phyloP scores from a whole-genome alignment of 1,140 invertebrate genomes.

The Pomacea maculata region DNA sequence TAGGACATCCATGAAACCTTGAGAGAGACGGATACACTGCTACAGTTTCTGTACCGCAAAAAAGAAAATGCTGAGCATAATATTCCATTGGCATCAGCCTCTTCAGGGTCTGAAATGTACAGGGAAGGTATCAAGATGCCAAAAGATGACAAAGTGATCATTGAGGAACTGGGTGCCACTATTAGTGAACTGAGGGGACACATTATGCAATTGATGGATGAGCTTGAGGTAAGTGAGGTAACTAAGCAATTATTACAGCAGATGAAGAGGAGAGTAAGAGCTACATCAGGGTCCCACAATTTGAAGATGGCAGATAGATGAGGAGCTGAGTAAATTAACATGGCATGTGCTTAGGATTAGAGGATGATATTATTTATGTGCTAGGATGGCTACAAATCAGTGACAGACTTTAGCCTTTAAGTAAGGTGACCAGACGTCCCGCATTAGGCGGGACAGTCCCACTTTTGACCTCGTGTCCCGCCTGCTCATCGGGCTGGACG shows the following conservation, averaged over 20 bases:
- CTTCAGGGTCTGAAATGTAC: conserved; percentile 6
- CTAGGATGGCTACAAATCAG: too few species aligned
- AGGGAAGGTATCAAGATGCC: conserved; percentile 11
- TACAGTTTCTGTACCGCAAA: conserved; percentile 31
- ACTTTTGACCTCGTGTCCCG: too few species aligned
- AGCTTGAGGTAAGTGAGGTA: conserved; percentile 28
- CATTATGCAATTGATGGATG: conserved; percentile 36
- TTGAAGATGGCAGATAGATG: too few species aligned
- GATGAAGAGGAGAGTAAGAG: too few species aligned
- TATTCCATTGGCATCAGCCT: conserved; percentile 12
- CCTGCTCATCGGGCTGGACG: too few species aligned
- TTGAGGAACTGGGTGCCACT: conserved; percentile 36
- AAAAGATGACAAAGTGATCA: conserved; percentile 38
- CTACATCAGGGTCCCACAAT: too few species aligned
- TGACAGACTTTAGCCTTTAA: too few species aligned
- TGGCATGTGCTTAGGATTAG: too few species aligned
- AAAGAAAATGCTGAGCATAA: conserved; percentile 21
- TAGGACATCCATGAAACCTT: conserved; percentile 37
- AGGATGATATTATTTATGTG: too few species aligned
- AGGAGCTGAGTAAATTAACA: too few species aligned
- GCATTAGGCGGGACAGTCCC: too few species aligned
- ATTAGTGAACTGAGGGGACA: conserved; percentile 40
- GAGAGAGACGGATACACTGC: conserved; percentile 42
- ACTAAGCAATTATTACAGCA: not conserved
- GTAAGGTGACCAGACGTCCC: too few species aligned